Evolutionary conservation across 2,113 vertebrate species (phyloP).

Genomic region (Columbina picui): DNA sequence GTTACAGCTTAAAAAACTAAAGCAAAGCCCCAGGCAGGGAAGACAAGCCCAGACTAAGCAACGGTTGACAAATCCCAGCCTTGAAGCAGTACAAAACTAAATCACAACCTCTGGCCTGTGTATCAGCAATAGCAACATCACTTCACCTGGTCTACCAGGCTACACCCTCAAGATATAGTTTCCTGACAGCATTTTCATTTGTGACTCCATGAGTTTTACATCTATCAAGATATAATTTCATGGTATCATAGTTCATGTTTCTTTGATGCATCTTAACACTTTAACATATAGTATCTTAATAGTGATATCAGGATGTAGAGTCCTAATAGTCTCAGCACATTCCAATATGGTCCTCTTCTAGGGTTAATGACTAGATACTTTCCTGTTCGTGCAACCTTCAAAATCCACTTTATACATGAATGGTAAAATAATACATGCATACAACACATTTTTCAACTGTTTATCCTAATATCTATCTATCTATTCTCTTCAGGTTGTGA

Average conservation of each 20-base stretch:
- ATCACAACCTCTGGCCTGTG: not conserved
- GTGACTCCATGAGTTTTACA: not conserved
- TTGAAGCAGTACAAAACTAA: not conserved
- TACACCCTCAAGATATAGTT: not conserved
- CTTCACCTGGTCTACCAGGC: not conserved
- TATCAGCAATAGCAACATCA: not conserved
- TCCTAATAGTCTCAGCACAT: not conserved
- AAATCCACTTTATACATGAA: not conserved
- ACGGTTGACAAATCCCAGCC: not conserved
- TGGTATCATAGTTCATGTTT: not conserved
- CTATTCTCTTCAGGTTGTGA: not conserved
- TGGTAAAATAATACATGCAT: not conserved
- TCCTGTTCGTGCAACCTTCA: not conserved
- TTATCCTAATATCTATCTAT: not conserved
- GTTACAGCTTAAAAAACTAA: not conserved
- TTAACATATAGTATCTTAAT: not conserved
- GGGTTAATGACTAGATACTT: not conserved
- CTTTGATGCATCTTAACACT: not conserved
- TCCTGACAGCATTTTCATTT: not conserved
- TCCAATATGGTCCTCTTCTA: not conserved
- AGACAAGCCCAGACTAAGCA: not conserved
- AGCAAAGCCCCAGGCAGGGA: not conserved
- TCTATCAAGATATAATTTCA: not conserved
- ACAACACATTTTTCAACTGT: not conserved
- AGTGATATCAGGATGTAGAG: not conserved